These are phyloP conservation scores for Drosophila tanythrix DNA, from an alignment of 2,888 invertebrate species.

Conservation along the genomic window DNA sequence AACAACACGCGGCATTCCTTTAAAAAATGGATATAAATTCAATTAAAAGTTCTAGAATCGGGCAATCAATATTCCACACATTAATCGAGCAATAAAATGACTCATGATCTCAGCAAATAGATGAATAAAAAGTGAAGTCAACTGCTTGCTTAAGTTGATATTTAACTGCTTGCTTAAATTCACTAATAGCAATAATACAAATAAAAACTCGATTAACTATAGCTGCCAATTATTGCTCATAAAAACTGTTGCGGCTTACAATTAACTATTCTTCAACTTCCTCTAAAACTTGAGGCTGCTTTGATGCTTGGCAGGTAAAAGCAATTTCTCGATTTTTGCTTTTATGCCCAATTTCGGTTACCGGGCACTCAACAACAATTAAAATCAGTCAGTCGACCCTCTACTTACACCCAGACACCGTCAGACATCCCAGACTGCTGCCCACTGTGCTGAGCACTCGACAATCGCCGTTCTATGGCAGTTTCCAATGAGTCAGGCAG, in stretches of 20 bases:
- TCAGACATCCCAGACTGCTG: constrained; percentile 31
- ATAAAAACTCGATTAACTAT: not conserved
- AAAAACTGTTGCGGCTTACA: not conserved
- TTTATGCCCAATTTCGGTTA: constrained; percentile 38
- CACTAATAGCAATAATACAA: too few relatives aligned
- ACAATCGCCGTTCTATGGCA: constrained; percentile 37
- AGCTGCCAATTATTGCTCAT: not conserved
- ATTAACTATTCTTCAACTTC: not conserved
- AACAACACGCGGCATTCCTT: not conserved
- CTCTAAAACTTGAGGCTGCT: constrained; percentile 26
- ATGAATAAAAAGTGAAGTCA: not conserved
- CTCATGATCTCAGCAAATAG: not conserved
- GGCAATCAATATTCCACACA: not conserved
- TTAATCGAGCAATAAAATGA: not conserved
- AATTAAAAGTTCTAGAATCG: not conserved
- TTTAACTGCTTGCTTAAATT: not conserved
- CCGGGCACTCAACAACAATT: constrained; percentile 40
- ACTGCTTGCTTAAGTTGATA: not conserved
- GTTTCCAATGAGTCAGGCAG: constrained; percentile 29
- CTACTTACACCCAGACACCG: not conserved
- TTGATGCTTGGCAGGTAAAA: constrained; percentile 42
- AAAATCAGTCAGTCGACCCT: constrained; percentile 28
- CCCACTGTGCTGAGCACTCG: constrained; percentile 62
- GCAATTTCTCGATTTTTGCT: constrained; percentile 29
- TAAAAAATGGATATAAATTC: not conserved